Percentiles rank a stretch among this genome's conserved stretches.
These are phyloP conservation scores for Darevskia nairensis DNA, from an alignment of 2,797 vertebrate genomes.

Conservation along the genomic window DNA sequence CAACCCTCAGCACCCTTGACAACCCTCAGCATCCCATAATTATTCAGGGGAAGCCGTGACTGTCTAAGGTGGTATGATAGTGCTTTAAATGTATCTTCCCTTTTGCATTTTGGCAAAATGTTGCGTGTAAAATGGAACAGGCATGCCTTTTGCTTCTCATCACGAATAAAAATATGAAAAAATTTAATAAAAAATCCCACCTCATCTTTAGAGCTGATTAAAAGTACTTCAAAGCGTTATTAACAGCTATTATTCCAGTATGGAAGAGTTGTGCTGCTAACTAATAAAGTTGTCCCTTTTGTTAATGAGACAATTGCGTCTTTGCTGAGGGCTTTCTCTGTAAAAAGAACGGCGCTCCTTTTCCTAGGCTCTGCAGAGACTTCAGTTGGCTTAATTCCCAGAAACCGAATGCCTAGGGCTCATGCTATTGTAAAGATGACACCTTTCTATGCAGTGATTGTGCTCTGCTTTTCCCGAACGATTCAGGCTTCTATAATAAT, in stretches of 20 bases:
- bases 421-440: conserved; percentile 39
- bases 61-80: too few relatives aligned
- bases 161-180: neutral
- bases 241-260: neutral
- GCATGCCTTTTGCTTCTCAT: neutral
- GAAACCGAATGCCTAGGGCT: conserved; percentile 37
- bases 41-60: too few relatives aligned
- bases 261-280: conserved; percentile 42
- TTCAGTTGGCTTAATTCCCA: conserved; percentile 55
- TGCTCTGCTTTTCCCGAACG: conserved; percentile 4
- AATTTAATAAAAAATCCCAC: neutral
- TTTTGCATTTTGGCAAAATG: neutral
- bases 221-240: neutral
- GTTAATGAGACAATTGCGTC: conserved; percentile 30
- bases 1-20: too few relatives aligned
- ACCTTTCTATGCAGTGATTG: conserved; percentile 9
- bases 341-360: neutral
- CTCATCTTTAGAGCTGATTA: conserved; percentile 3
- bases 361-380: conserved; percentile 24
- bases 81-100: too few relatives aligned
- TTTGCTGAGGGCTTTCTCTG: conserved; percentile 30
- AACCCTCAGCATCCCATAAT: too few relatives aligned
- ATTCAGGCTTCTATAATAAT: neutral
- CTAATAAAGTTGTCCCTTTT: conserved; percentile 37
- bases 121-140: neutral